Evolutionary conservation across 1,140 invertebrate genomes (phyloP), one percentile per base, ranked within the genome.

Genomic region (Copidosoma floridanum): DNA sequence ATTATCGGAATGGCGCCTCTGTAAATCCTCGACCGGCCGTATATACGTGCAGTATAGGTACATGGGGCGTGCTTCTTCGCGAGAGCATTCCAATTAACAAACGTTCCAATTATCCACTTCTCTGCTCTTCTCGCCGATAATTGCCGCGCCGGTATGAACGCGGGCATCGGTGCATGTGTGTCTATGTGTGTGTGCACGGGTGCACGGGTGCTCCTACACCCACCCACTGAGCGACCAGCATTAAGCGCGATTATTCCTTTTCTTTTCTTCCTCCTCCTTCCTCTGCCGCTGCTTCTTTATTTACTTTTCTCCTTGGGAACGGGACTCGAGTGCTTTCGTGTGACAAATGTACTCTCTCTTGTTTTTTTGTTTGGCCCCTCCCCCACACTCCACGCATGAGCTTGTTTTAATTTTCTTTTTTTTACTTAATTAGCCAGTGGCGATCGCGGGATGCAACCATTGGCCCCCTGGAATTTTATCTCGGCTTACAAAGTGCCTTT

Each of bases 51-150:
- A n/a, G n/a, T n/a, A n/a, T n/a, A n/a, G n/a, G n/a, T n/a, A n/a
- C n/a, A n/a, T n/a, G n/a, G n/a, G n/a, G n/a, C n/a, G n/a, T n/a
- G n/a, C n/a, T n/a, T n/a, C n/a, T 55, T 44, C 53, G 40, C 46
- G 43, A 29, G 52, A 65, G 65, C 61, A 65, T 69, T 55, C 61
- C 65, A 68, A 68, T 67, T 67, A 68, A 63, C 65, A 68, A 65
- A 67, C 65, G 65, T 61, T 64, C 64, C 67, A 70, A 68, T 72
- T 70, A 70, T 68, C 64, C 60, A 68, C 63, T 66, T 66, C 58
- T 48, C 54, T 63, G 62, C 48, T 68, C 48, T 68, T 67, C 65
- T 67, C 64, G 61, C 64, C 57, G 69, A 68, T 70, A 70, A 69
- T 69, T 69, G 64, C 65, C 57, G 62, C 66, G 63, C 61, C n/a